phyloP scores from a whole-genome alignment of 2,888 invertebrate genomes.

The Diogma glabrata region DNA sequence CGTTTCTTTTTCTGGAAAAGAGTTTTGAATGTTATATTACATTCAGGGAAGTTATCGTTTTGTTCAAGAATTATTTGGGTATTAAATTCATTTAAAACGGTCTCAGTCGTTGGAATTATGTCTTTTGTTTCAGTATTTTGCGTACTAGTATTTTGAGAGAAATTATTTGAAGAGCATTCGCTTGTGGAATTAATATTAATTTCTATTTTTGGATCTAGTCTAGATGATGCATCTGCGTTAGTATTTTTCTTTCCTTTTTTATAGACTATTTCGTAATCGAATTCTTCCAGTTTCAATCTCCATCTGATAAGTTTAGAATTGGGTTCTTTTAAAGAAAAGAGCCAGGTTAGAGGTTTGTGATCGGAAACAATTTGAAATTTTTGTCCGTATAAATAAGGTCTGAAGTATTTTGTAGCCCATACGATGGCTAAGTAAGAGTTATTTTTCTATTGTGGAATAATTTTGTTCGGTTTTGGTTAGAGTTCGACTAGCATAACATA shows the following conservation, averaged over 20 bases:
- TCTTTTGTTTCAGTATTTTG: neutral
- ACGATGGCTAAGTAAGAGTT: slow-evolving; percentile 26
- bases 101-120: neutral
- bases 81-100: neutral
- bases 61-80: neutral
- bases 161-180: too few species aligned
- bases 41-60: neutral
- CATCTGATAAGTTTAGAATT: neutral
- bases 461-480: slow-evolving; percentile 19
- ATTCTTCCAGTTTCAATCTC: neutral
- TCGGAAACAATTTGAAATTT: neutral
- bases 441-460: slow-evolving; percentile 26
- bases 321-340: neutral
- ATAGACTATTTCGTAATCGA: neutral
- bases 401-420: slow-evolving; percentile 21
- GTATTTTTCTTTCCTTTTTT: neutral
- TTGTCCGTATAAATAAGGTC: neutral
- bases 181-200: neutral
- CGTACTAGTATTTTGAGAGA: too few species aligned
- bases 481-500: slow-evolving; percentile 21
- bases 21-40: neutral
- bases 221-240: neutral
- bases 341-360: neutral
- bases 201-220: neutral
- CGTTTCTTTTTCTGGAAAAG: neutral